These are phyloP conservation scores for Eucera pruinosa DNA, from an alignment of 2,888 invertebrate genomes.

Conservation along the genomic window DNA sequence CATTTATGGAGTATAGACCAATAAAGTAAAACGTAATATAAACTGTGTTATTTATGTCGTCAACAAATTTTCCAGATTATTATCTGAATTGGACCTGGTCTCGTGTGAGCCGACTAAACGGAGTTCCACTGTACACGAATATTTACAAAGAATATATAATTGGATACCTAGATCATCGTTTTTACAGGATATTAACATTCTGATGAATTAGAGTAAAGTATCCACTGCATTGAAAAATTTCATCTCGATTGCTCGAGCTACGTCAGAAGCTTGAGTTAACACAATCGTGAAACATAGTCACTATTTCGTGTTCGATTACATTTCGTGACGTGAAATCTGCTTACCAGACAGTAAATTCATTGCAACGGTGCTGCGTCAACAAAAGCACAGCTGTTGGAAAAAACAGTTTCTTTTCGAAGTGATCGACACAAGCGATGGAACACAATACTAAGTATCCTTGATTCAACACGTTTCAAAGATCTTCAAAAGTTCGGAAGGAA, in stretches of 20 bases:
- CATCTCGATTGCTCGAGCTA: background rate
- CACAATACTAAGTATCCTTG: background rate
- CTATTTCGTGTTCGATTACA: background rate
- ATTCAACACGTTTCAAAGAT: background rate
- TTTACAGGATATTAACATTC: too few relatives aligned
- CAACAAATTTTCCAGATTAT: too few relatives aligned
- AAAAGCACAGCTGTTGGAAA: slow-evolving; percentile 40
- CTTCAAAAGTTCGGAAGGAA: background rate
- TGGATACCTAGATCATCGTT: too few relatives aligned
- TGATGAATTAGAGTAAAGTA: background rate
- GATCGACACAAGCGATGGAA: slow-evolving; percentile 19
- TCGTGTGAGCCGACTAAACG: too few relatives aligned
- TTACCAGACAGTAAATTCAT: background rate
- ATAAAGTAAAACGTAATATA: too few relatives aligned
- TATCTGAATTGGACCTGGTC: too few relatives aligned
- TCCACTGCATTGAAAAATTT: background rate
- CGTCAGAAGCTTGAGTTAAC: background rate
- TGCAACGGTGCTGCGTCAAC: slow-evolving; percentile 28
- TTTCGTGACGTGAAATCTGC: slow-evolving; percentile 11
- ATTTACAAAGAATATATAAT: too few relatives aligned
- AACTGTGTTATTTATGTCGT: too few relatives aligned
- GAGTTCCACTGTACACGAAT: too few relatives aligned
- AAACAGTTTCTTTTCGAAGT: background rate
- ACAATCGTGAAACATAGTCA: background rate
- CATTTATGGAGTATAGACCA: too few relatives aligned